phyloP scores from a whole-genome alignment of 2,797 vertebrate species.

The Gila robusta region DNA sequence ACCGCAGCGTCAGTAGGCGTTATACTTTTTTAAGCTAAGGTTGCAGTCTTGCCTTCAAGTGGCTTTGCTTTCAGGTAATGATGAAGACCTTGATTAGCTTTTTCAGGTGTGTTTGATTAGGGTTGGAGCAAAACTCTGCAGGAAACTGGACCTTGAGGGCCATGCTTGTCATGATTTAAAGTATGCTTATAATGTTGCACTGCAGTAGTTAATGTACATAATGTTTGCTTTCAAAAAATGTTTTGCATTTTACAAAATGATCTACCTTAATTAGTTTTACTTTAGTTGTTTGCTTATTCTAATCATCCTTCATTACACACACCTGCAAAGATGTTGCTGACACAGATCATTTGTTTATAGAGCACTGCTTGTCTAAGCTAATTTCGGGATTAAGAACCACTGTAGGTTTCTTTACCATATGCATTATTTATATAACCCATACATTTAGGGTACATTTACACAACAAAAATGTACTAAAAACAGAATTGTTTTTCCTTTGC shows the following conservation, averaged over 20 bases:
- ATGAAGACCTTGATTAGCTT: neutral
- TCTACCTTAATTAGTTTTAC: slow-evolving; percentile 3
- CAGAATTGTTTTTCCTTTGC: neutral
- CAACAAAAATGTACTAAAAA: neutral
- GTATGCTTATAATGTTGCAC: neutral
- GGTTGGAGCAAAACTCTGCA: neutral
- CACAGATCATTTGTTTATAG: slow-evolving; percentile 9
- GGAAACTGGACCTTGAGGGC: neutral
- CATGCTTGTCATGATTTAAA: neutral
- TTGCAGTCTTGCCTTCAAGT: no score
- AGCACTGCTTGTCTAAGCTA: slow-evolving; percentile 14
- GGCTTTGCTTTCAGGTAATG: neutral
- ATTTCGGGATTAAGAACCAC: slow-evolving; percentile 2
- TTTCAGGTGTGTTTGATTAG: neutral
- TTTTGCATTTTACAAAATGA: neutral
- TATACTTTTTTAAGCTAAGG: no score
- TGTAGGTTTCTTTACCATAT: neutral
- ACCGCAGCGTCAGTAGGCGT: no score
- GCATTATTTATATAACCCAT: neutral
- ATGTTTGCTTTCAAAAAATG: neutral
- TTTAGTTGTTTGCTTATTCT: slow-evolving; percentile 4
- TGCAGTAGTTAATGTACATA: neutral
- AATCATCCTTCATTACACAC: slow-evolving; percentile 13
- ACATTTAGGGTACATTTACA: neutral
- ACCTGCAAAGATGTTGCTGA: slow-evolving; percentile 12